Evolutionary conservation across 2,888 invertebrate genomes (phyloP).

Genomic region (Halocaridina rubra): DNA sequence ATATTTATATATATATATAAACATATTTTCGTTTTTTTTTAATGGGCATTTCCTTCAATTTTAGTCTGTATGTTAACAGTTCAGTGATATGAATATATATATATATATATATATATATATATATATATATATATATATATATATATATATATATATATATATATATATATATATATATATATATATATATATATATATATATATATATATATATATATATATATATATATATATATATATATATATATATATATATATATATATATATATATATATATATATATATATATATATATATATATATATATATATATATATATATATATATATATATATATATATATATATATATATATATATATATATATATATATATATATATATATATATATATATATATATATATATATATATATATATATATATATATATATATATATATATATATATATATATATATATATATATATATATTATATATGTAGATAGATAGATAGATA

Average conservation of each 20-base stretch:
- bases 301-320: not conserved
- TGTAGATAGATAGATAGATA: not conserved
- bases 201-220: not conserved
- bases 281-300: not conserved
- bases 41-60: too few relatives aligned
- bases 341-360: not conserved
- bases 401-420: not conserved
- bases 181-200: not conserved
- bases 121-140: not conserved
- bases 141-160: not conserved
- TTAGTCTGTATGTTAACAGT: too few relatives aligned
- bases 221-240: not conserved
- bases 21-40: too few relatives aligned
- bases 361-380: not conserved
- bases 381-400: not conserved
- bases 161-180: not conserved
- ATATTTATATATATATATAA: too few relatives aligned
- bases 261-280: not conserved
- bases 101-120: not conserved
- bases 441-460: too few relatives aligned
- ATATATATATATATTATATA: too few relatives aligned
- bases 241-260: not conserved
- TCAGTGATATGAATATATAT: not conserved
- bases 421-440: too few relatives aligned
- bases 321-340: not conserved